Base-by-base conservation (phyloP, 2,113 vertebrate species). In the Forbesichthys papilliferus region DNA sequence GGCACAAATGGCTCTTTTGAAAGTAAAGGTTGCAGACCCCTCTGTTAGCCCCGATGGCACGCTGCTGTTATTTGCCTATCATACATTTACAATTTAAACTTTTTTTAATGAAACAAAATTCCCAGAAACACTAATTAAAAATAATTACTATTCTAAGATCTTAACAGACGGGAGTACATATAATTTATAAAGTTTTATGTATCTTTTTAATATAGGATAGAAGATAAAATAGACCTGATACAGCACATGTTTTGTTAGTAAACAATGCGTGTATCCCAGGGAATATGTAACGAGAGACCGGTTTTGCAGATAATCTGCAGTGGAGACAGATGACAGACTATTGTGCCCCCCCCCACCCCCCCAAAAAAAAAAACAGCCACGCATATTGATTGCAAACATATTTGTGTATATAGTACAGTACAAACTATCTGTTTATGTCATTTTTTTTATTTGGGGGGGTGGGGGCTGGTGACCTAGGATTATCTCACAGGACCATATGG, bases 401-500 rank as follows among this genome's bases (percentile, higher is more conserved):
- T 18, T 58, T 58, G 34, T 34, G 10, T 36, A 33, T 33, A 59
- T 1, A 52, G 20, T 20, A 20, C 20, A 51, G 48, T 52, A 14
- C 20, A 61, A 34, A 42, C 33, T 47, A 69, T 76, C 51, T 78
- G 65, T 67, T 78, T 61, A 61, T 62, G 60, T 14, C 62, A 46
- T 61, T 66, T 61, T 76, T 74, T 71, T 80, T 59, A 72, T 59
- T 56, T 51, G 16, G 36, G 13, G 47, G 47, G 36, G 62, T 54
- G 7, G 9, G 0, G 8, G 11, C 16, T 34, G 5, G 71, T 66
- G 12, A 12, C 14, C n/a, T 27, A 20, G 77, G 85, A 81, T 82
- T 78, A 87, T 81, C 83, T 86, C 71, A 77, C 59, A 18, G 57
- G 64, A 68, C 72, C 89, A 90, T 91, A 91, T 90, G 90, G 83